These are phyloP conservation scores for Smithornis capensis DNA, from an alignment of 2,113 vertebrate genomes.

Conservation along the genomic window DNA sequence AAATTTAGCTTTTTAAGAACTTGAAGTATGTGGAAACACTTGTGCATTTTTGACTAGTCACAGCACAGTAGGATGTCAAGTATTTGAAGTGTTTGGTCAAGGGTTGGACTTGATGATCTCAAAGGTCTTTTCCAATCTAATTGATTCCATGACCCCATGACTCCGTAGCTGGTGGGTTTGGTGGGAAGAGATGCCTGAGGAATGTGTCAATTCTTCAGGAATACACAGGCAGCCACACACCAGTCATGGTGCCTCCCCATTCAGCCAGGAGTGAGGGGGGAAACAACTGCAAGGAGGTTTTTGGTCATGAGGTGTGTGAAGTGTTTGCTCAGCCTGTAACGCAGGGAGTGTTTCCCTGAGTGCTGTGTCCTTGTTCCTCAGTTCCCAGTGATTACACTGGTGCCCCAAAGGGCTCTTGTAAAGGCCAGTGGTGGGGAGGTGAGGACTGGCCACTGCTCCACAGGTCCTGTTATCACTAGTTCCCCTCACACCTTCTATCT, in stretches of 20 bases:
- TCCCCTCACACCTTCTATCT: not conserved
- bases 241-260: not conserved
- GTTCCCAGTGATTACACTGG: not conserved
- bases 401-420: not conserved
- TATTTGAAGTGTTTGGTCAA: too few species aligned
- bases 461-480: not conserved
- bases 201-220: not conserved
- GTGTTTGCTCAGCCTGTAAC: conserved; percentile 37
- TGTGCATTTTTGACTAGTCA: conserved; percentile 40
- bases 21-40: conserved; percentile 36
- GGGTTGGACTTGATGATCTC: too few species aligned
- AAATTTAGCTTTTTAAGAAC: conserved; percentile 46
- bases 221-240: not conserved
- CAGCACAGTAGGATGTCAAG: conserved; percentile 18
- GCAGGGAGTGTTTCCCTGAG: not conserved
- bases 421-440: not conserved
- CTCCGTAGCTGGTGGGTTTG: not conserved
- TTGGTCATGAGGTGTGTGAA: not conserved
- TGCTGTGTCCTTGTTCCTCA: not conserved
- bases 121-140: too few species aligned
- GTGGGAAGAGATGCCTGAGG: not conserved
- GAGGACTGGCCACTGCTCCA: not conserved
- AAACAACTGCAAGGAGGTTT: not conserved
- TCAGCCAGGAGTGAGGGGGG: not conserved
- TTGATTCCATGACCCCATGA: too few species aligned